Base-by-base conservation (phyloP, 2,113 vertebrate genomes). In the Neolamprologus toae region DNA sequence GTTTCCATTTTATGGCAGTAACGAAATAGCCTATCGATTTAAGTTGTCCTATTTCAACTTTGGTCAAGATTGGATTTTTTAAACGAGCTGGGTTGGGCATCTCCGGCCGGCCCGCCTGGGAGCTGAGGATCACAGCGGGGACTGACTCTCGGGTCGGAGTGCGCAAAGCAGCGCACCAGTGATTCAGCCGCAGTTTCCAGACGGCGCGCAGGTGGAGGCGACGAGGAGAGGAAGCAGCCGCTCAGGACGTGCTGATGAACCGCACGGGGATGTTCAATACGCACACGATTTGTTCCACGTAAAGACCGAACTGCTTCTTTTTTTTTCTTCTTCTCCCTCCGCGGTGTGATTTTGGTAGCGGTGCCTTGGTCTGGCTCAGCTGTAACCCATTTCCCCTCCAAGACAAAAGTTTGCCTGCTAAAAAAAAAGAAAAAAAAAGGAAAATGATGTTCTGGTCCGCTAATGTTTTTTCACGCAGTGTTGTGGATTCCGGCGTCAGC, bases 11-110 rank as follows among this genome's bases (percentile, higher is more conserved):
- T 88, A 92, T 89, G 89, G 89, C 92, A 31, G 26, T 12, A 85
- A 66, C 90, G 91, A 94, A 94, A 95, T 94, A 92, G 92, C 9
- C 88, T 92, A 95, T 95, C 92, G 94, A 94, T 95, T 93, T 19
- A 81, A 92, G 88, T 89, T 86, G 90, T 80, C 93, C 93, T 90
- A 83, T 91, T 95, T 93, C 91, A 94, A 94, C 91, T 94, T 94
- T 80, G 89, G 88, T 82, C 87, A 53, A 92, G 86, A 94, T 92
- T 93, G 94, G 89, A 90, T 94, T 93, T 88, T 88, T 86, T 71
- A 57, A 93, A 85, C 88, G 87, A 82, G 89, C 83, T 47, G 88
- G 86, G 73, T 63, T 80, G 90, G 82, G 88, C 83, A 40, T 31
- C 89, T 84, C 47, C 81, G 14, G 40, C 49, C 68, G 55, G 78